Evolutionary conservation across 2,113 vertebrate genomes (phyloP).

Genomic region (Scophthalmus maximus): DNA sequence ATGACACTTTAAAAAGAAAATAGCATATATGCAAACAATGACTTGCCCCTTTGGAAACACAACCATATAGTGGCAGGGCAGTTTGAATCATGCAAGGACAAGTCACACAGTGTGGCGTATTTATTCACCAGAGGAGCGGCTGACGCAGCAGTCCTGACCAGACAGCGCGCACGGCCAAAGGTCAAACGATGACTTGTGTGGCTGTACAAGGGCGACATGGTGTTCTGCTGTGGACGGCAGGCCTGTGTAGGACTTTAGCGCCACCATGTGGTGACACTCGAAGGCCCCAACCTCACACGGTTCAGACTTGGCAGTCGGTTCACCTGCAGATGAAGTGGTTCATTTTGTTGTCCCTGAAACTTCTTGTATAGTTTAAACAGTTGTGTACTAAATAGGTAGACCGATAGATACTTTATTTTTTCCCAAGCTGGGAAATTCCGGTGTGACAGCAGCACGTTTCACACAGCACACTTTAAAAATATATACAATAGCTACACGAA

Average conservation of each 20-base stretch:
- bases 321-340: background rate
- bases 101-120: background rate
- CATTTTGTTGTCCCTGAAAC: background rate
- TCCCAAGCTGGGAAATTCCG: too few species aligned
- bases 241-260: slow-evolving; percentile 4
- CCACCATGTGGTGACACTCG: slow-evolving; percentile 51
- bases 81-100: background rate
- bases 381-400: too few species aligned
- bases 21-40: background rate
- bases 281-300: background rate
- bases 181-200: slow-evolving; percentile 25
- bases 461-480: too few species aligned
- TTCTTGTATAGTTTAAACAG: background rate
- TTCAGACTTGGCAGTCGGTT: too few species aligned
- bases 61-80: background rate
- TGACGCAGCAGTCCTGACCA: background rate
- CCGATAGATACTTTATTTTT: too few species aligned
- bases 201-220: background rate
- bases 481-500: too few species aligned
- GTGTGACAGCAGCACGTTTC: too few species aligned
- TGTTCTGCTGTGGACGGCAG: background rate
- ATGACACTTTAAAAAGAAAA: too few species aligned
- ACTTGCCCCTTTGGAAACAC: background rate
- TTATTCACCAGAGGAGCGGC: background rate
- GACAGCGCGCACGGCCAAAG: background rate